Evolutionary conservation across 2,888 invertebrate genomes (phyloP).

Genomic region (Pomacea canaliculata): DNA sequence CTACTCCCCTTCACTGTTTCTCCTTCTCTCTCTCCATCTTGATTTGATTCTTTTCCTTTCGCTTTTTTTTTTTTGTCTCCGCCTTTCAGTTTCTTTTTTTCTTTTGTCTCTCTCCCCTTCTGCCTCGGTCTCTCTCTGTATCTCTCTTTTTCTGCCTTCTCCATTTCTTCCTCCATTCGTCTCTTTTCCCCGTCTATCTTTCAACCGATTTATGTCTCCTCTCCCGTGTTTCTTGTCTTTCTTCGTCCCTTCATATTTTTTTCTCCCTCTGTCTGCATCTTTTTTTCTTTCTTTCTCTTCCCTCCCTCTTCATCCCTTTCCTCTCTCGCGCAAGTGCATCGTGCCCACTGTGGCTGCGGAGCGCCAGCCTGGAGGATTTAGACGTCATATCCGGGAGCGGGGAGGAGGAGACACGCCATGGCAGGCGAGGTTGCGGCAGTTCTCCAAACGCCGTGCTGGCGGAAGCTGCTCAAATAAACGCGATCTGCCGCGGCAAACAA

Average conservation of each 20-base stretch:
- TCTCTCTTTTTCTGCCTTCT: not conserved
- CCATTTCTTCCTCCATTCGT: not conserved
- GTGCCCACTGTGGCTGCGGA: not conserved
- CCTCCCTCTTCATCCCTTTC: too few species aligned
- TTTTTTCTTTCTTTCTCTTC: too few species aligned
- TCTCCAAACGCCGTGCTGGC: not conserved
- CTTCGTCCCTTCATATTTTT: not conserved
- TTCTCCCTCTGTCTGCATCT: not conserved
- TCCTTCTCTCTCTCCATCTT: not conserved
- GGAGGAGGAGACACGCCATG: not conserved
- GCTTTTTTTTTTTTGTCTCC: not conserved
- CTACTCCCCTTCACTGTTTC: not conserved
- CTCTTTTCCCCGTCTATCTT: not conserved
- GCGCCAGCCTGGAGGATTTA: not conserved
- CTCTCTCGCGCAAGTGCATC: too few species aligned
- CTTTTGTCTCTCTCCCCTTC: not conserved
- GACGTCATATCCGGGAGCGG: not conserved
- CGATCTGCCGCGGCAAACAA: conserved; percentile 20
- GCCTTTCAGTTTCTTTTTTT: not conserved
- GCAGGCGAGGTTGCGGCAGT: not conserved
- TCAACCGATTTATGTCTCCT: too few species aligned
- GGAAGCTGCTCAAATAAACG: conserved; percentile 18
- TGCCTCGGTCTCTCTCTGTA: not conserved
- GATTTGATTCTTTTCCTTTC: not conserved
- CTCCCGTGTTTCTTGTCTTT: not conserved